Evolutionary conservation across 2,888 invertebrate genomes (phyloP).

Genomic region (Rotaria magnacalcarata): DNA sequence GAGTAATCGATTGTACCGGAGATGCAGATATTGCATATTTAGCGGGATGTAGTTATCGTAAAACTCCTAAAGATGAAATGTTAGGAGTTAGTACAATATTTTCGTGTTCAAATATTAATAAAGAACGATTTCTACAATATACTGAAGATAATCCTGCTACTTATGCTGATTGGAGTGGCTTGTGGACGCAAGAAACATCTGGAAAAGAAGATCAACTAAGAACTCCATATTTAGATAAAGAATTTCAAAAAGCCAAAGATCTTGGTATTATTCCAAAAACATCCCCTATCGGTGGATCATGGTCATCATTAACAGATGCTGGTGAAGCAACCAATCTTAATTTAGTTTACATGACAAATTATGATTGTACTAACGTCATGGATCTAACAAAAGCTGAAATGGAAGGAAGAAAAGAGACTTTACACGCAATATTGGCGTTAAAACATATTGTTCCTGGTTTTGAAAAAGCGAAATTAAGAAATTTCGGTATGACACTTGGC

Average conservation of each 20-base stretch:
- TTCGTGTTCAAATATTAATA: neutral
- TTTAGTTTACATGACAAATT: neutral
- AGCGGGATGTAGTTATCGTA: neutral
- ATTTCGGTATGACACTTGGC: neutral
- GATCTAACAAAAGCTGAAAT: slow-evolving; percentile 26
- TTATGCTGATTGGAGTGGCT: neutral
- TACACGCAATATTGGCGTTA: neutral
- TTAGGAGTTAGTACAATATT: slow-evolving; percentile 12
- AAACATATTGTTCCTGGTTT: neutral
- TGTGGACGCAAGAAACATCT: neutral
- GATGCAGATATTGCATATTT: neutral
- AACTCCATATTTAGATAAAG: slow-evolving; percentile 7
- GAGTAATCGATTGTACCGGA: neutral
- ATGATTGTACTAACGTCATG: neutral
- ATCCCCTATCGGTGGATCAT: neutral
- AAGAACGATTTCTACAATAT: neutral
- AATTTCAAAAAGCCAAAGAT: neutral
- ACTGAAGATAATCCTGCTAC: slow-evolving; percentile 8
- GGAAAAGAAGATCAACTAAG: neutral
- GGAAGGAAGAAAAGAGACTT: neutral
- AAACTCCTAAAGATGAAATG: slow-evolving; percentile 18
- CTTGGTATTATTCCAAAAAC: neutral
- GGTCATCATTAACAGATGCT: neutral
- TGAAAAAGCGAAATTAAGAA: slow-evolving; percentile 4
- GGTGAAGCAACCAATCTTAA: neutral